A percentile compares a stretch with the other conserved stretches of the same genome.
phyloP scores from a whole-genome alignment of 2,888 invertebrate genomes.

The Apocheima hispidaria region DNA sequence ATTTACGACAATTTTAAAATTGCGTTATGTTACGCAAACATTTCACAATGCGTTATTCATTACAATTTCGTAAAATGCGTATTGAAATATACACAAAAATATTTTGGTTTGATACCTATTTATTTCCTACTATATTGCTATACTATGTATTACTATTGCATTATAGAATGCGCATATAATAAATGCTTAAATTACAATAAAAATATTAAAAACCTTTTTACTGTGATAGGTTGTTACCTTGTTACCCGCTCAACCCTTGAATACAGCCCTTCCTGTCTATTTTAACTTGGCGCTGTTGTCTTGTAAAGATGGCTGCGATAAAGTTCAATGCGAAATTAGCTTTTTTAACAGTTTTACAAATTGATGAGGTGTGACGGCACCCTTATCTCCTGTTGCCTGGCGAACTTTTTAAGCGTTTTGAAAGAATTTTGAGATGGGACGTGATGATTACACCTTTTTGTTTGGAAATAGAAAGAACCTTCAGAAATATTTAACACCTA shows the following conservation, averaged over 20 bases:
- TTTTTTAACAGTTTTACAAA: slow-evolving; percentile 57
- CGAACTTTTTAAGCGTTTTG: slow-evolving; percentile 45
- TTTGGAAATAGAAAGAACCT: slow-evolving; percentile 18
- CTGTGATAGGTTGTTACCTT: no score
- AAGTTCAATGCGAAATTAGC: slow-evolving; percentile 57
- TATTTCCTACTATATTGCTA: no score
- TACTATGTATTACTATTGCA: no score
- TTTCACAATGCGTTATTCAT: no score
- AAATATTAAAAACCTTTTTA: not conserved
- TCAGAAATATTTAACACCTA: slow-evolving; percentile 1
- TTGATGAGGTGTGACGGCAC: slow-evolving; percentile 58
- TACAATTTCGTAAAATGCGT: no score
- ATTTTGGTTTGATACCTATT: no score
- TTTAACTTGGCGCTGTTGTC: slow-evolving; percentile 44
- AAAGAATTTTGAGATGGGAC: slow-evolving; percentile 37
- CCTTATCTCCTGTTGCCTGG: slow-evolving; percentile 44
- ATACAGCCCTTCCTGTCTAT: slow-evolving; percentile 40
- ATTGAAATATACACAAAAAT: no score
- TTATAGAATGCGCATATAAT: no score
- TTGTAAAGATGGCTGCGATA: slow-evolving; percentile 46
- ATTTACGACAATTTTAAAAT: no score
- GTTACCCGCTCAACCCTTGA: slow-evolving; percentile 41
- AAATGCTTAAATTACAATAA: no score
- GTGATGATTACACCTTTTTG: slow-evolving; percentile 29
- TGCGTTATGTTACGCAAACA: no score